Evolutionary conservation across 2,797 vertebrate genomes (phyloP).

Genomic region (Falco rusticolus): DNA sequence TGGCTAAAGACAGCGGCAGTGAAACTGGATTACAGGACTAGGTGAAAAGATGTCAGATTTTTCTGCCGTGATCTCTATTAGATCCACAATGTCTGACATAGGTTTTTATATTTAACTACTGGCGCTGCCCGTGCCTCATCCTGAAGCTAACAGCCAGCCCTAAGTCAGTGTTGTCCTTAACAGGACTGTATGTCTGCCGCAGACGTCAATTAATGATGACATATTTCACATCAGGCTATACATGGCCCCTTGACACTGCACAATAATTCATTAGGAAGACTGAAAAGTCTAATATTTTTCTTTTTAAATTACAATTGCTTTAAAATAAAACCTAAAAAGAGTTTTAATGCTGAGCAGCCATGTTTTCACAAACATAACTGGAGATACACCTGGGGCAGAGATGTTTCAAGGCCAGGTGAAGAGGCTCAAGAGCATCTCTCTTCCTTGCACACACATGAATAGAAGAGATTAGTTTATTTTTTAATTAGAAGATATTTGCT

Average conservation of each 20-base stretch:
- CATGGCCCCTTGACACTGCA: neutral
- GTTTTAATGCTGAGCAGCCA: neutral
- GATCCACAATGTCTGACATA: neutral
- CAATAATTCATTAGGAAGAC: neutral
- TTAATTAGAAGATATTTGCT: neutral
- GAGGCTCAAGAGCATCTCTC: neutral
- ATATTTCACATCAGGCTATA: neutral
- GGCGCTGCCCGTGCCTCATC: neutral
- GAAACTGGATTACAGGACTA: neutral
- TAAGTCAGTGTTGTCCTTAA: neutral
- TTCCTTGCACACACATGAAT: neutral
- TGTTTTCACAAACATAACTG: neutral
- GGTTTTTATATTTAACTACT: neutral
- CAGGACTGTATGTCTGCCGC: neutral
- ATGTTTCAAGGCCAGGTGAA: neutral
- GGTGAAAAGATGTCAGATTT: neutral
- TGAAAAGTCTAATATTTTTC: neutral
- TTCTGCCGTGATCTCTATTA: neutral
- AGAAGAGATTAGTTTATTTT: neutral
- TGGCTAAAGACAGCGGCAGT: neutral
- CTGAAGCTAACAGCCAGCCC: neutral
- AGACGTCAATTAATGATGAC: neutral
- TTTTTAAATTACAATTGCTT: neutral
- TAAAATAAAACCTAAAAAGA: neutral
- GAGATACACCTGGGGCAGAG: neutral